phyloP scores from a whole-genome alignment of 1,140 invertebrate genomes.

The Pseudoatta argentina region DNA sequence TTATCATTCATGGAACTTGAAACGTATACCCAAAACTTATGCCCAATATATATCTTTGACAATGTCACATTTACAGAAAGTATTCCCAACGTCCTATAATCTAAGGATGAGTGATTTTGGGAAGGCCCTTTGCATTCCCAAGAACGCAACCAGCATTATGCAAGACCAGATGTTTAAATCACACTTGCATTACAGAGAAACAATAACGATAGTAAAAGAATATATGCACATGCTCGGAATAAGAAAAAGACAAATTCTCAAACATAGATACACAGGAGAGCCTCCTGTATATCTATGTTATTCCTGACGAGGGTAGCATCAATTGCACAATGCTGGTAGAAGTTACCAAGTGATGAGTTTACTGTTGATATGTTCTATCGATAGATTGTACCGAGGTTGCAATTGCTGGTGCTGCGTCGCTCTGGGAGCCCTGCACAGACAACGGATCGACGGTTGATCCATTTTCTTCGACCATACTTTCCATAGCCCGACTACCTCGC shows the following conservation, averaged over 20 bases:
- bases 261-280: slow-evolving; percentile 84
- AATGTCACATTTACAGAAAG: background rate
- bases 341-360: slow-evolving; percentile 87
- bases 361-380: slow-evolving; percentile 86
- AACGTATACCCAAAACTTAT: background rate
- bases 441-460: slow-evolving; percentile 90
- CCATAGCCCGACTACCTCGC: slow-evolving; percentile 89
- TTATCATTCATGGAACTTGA: background rate
- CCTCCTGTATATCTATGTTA: slow-evolving; percentile 89
- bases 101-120: slow-evolving; percentile 25
- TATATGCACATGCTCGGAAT: slow-evolving; percentile 69
- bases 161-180: slow-evolving; percentile 71
- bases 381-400: slow-evolving; percentile 87
- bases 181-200: slow-evolving; percentile 40
- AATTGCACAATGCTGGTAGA: slow-evolving; percentile 94
- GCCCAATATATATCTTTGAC: background rate
- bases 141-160: slow-evolving; percentile 84
- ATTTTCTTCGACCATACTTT: slow-evolving; percentile 95
- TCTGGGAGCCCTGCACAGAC: slow-evolving; percentile 86
- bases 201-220: slow-evolving; percentile 47
- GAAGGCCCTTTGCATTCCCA: slow-evolving; percentile 23
- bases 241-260: slow-evolving; percentile 67
- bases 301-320: slow-evolving; percentile 90
- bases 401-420: slow-evolving; percentile 85
- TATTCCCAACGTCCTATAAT: background rate